Evolutionary conservation across 2,113 vertebrate species (phyloP), one percentile per base, ranked within the genome.

Genomic region (Lampris incognitus): DNA sequence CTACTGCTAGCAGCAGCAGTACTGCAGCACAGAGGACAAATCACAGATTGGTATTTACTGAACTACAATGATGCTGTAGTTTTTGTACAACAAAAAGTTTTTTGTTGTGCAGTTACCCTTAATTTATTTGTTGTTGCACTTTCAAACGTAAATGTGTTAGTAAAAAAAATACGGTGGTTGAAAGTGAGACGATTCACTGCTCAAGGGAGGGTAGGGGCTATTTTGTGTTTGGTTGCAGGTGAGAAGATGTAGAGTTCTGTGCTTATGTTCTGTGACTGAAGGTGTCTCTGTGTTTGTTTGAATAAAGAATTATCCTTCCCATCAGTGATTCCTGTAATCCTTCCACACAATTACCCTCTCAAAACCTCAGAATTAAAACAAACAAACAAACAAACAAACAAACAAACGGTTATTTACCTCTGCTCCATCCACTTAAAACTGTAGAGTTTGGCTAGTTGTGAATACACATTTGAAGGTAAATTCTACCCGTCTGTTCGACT

Each of bases 231-330:
- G 6, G 11, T 38, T 44, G 9, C 50, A 52, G 3, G 13, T 8
- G 13, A 52, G 24, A 54, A 42, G 54, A 40, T 62, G 49, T 51
- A 9, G 24, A 24, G 24, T 24, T 24, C 24, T 24, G 24, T 24
- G 24, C 24, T 24, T 24, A 24, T 24, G 24, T 24, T 24, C 24
- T 24, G 64, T 42, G 64, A 77, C 59, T 49, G 55, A 54, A 51
- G 9, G 9, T 75, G 66, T 82, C 72, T 59, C 6, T 67, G 49
- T 50, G 5, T 81, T 75, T 69, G 81, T 80, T 85, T 83, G 73
- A 90, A 85, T 86, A 91, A 92, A 92, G 69, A 66, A 83, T 81
- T 67, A 75, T 72, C 64, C 44, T 50, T 72, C 42, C 5, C 39
- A 5, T 58, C 9, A 39, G 44, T 51, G 69, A 63, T 64, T 69